phyloP scores from a whole-genome alignment of 2,113 vertebrate species.

The human region DNA sequence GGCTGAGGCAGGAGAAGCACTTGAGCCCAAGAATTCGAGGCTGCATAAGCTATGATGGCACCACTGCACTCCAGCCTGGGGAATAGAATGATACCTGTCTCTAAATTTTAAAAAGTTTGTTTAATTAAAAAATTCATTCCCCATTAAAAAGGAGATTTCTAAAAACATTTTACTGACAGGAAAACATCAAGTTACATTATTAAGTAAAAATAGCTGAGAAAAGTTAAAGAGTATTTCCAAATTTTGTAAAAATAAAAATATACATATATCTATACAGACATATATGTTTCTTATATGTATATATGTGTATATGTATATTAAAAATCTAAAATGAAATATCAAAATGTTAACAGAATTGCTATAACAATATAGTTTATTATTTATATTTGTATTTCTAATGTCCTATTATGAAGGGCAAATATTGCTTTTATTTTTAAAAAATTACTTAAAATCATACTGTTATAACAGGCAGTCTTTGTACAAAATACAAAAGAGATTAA shows the following conservation, averaged over 20 bases:
- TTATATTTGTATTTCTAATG: not conserved
- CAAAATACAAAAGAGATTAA: constrained; percentile 33
- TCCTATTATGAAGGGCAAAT: not conserved
- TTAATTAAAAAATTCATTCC: too few species aligned
- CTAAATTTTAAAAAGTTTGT: too few species aligned
- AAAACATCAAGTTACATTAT: constrained; percentile 1
- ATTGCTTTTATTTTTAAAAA: constrained; percentile 17
- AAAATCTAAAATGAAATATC: not conserved
- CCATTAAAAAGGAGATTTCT: not conserved
- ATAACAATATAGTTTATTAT: constrained; percentile 18
- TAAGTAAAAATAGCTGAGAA: constrained; percentile 35
- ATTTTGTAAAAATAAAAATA: constrained; percentile 47
- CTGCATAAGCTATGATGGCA: too few species aligned
- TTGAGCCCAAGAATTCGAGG: too few species aligned
- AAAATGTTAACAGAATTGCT: constrained; percentile 20
- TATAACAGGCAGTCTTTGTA: not conserved
- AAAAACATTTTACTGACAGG: constrained; percentile 29
- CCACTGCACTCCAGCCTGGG: too few species aligned
- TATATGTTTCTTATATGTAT: not conserved
- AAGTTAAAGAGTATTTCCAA: constrained; percentile 33
- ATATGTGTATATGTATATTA: not conserved
- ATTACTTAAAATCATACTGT: constrained; percentile 16
- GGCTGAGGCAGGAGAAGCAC: too few species aligned
- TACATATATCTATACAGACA: not conserved
- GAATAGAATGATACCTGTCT: too few species aligned